A percentile compares a stretch with the other conserved stretches of the same genome.
These are phyloP conservation scores for Sympetrum striolatum DNA, from an alignment of 2,888 invertebrate genomes.

Conservation along the genomic window DNA sequence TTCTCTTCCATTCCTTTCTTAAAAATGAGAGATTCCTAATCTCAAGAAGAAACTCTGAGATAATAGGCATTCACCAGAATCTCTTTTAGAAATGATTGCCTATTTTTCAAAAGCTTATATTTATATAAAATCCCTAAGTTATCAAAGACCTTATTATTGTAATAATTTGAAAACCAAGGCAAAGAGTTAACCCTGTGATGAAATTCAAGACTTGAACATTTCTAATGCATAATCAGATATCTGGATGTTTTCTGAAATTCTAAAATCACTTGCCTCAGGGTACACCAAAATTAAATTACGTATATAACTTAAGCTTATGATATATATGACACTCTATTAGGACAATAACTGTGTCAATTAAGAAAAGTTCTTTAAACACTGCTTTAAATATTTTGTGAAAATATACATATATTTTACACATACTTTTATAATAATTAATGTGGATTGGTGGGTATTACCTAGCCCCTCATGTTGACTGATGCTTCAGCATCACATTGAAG, in stretches of 20 bases:
- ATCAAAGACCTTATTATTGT: neutral
- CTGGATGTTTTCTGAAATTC: neutral
- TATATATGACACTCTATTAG: neutral
- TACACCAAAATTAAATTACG: neutral
- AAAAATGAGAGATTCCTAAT: neutral
- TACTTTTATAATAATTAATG: neutral
- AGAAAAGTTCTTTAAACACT: neutral
- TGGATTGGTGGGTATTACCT: neutral
- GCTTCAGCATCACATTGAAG: neutral
- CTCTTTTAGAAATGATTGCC: neutral
- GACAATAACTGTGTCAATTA: neutral
- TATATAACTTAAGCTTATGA: neutral
- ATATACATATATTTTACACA: neutral
- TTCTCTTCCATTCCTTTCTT: neutral
- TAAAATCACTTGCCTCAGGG: neutral
- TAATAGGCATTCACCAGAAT: neutral
- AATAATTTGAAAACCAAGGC: neutral
- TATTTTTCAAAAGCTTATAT: neutral
- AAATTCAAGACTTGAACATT: neutral
- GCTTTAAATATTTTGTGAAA: neutral
- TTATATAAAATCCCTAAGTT: neutral
- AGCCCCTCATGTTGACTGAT: neutral
- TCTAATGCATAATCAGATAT: neutral
- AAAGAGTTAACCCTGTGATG: neutral
- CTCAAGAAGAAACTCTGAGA: neutral